These are phyloP conservation scores for Platysteira castanea DNA, from an alignment of 2,113 vertebrate genomes.

Conservation along the genomic window DNA sequence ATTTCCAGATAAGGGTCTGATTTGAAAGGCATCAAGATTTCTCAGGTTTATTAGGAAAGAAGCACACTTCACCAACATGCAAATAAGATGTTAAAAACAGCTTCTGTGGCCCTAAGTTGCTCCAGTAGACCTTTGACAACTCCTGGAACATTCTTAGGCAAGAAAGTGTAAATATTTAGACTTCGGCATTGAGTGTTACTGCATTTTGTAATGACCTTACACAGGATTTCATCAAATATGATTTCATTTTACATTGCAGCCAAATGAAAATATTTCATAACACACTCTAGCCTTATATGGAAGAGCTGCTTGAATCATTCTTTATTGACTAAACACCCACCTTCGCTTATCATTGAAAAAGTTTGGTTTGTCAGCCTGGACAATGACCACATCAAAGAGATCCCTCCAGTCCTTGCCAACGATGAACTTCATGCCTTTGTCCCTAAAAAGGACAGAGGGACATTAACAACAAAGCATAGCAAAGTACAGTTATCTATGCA, in stretches of 20 bases:
- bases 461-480: background rate
- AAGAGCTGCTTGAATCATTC: background rate
- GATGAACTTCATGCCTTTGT: slow-evolving; percentile 94
- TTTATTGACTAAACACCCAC: slow-evolving; percentile 67
- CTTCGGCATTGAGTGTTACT: background rate
- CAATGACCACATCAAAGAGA: slow-evolving; percentile 96
- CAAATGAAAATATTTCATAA: background rate
- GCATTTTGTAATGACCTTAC: background rate
- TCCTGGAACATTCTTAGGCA: background rate
- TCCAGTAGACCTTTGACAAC: background rate
- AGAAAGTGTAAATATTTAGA: background rate
- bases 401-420: slow-evolving; percentile 97
- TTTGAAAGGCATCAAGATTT: background rate
- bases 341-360: slow-evolving; percentile 97
- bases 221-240: background rate
- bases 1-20: background rate
- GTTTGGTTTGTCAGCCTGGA: slow-evolving; percentile 94
- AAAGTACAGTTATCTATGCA: background rate
- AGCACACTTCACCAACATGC: background rate
- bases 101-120: background rate
- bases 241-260: background rate
- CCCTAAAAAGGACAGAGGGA: slow-evolving; percentile 68
- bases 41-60: background rate
- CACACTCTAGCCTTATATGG: background rate
- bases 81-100: background rate